Conservation (phyloP, 1,140 invertebrate genomes). For the Parasteatoda tepidariorum region DNA sequence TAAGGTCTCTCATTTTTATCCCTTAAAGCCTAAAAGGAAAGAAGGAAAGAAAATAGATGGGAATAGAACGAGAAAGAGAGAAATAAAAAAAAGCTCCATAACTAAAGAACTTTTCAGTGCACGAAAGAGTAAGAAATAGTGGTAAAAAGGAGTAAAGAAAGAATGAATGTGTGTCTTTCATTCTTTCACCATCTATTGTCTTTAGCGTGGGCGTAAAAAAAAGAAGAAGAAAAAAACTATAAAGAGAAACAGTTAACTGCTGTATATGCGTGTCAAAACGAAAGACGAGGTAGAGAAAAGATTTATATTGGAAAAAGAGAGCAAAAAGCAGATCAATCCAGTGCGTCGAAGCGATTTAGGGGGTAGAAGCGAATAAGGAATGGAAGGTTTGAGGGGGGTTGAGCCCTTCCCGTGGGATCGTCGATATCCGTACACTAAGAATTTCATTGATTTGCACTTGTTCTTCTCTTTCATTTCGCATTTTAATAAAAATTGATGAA, state of each 20-base stretch:
- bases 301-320: conserved; percentile 44
- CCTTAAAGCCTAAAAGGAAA: conserved; percentile 1
- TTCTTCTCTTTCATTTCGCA: conserved; percentile 17
- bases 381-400: neutral
- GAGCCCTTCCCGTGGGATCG: conserved; percentile 16
- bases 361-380: neutral
- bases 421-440: conserved; percentile 53
- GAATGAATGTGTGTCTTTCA: neutral
- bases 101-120: conserved; percentile 28
- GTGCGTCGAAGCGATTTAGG: conserved; percentile 31
- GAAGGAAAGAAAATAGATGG: conserved; percentile 14
- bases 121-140: neutral
- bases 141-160: neutral
- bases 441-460: conserved; percentile 45
- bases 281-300: conserved; percentile 39
- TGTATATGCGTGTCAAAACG: conserved; percentile 57
- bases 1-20: conserved; percentile 38
- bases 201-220: neutral
- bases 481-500: conserved; percentile 7
- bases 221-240: conserved; percentile 5
- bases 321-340: conserved; percentile 26
- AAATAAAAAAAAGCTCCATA: conserved; percentile 12
- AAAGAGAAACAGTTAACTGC: conserved; percentile 48
- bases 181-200: conserved; percentile 32
- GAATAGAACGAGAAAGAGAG: too few relatives aligned